A percentile compares a stretch with the other conserved stretches of the same genome.
Conservation (phyloP, 2,797 vertebrate genomes). For the Argentina silus region DNA sequence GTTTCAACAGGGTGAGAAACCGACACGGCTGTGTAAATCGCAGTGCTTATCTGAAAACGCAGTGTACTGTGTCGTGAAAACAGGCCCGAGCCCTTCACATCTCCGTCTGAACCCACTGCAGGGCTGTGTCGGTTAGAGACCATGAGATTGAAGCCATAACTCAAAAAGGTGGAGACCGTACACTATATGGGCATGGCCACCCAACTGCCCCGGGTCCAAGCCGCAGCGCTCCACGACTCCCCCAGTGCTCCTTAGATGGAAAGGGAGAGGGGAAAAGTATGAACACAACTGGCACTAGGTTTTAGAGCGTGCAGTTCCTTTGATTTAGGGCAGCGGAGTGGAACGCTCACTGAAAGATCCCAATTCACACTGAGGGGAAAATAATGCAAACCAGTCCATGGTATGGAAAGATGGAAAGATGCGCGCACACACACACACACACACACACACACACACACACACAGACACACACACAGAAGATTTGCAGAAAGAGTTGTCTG, state of each 20-base stretch:
- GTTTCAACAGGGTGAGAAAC: too few relatives aligned
- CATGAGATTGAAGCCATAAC: too few relatives aligned
- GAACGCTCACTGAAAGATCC: slow-evolving; percentile 57
- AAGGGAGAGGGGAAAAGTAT: slow-evolving; percentile 1
- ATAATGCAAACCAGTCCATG: slow-evolving; percentile 67
- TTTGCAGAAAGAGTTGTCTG: slow-evolving; percentile 24
- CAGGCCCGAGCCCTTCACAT: too few relatives aligned
- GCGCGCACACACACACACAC: background rate
- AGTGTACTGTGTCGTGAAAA: too few relatives aligned
- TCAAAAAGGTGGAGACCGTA: too few relatives aligned
- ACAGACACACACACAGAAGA: background rate
- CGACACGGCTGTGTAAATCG: too few relatives aligned
- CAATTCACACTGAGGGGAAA: slow-evolving; percentile 63
- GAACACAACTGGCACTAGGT: background rate
- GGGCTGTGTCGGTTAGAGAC: too few relatives aligned
- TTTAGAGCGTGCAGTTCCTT: slow-evolving; percentile 49
- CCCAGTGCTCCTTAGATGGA: background rate
- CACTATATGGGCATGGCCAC: background rate
- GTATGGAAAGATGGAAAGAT: background rate
- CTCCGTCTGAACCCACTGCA: too few relatives aligned
- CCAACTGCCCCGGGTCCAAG: background rate
- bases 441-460: background rate
- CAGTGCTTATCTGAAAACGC: too few relatives aligned
- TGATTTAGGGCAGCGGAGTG: slow-evolving; percentile 63
- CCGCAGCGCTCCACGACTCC: background rate